phyloP scores from a whole-genome alignment of 2,113 vertebrate genomes.

The Pagrus major region DNA sequence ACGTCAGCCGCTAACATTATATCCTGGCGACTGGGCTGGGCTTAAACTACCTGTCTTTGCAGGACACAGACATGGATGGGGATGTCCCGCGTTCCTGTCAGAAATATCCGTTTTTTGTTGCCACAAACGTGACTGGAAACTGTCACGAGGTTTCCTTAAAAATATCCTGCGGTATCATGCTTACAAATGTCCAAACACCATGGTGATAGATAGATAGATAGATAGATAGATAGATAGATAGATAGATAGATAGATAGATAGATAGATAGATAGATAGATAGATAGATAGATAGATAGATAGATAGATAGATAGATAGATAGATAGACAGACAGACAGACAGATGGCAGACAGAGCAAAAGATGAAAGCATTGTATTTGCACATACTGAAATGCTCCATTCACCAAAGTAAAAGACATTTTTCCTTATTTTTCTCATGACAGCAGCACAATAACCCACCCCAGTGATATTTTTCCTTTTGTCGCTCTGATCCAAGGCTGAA shows the following conservation, averaged over 20 bases:
- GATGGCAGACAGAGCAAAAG: not conserved
- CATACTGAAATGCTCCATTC: not conserved
- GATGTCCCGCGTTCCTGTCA: no score
- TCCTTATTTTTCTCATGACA: conserved; percentile 45
- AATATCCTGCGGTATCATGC: no score
- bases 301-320: not conserved
- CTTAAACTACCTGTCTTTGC: no score
- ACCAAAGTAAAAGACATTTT: conserved; percentile 25
- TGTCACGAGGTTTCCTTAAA: no score
- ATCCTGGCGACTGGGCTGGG: no score
- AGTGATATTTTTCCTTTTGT: conserved; percentile 42
- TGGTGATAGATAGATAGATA: not conserved
- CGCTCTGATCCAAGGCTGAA: conserved; percentile 58
- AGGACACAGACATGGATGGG: no score
- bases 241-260: not conserved
- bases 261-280: not conserved
- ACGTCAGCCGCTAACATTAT: no score
- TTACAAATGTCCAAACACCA: no score
- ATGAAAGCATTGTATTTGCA: conserved; percentile 20
- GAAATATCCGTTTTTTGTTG: no score
- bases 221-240: not conserved
- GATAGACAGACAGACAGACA: not conserved
- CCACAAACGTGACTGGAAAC: no score
- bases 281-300: not conserved
- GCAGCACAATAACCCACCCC: conserved; percentile 49